Evolutionary conservation across 2,888 invertebrate genomes (phyloP), one percentile per base, ranked within the genome.

Genomic region (Diadegma fenestrale): DNA sequence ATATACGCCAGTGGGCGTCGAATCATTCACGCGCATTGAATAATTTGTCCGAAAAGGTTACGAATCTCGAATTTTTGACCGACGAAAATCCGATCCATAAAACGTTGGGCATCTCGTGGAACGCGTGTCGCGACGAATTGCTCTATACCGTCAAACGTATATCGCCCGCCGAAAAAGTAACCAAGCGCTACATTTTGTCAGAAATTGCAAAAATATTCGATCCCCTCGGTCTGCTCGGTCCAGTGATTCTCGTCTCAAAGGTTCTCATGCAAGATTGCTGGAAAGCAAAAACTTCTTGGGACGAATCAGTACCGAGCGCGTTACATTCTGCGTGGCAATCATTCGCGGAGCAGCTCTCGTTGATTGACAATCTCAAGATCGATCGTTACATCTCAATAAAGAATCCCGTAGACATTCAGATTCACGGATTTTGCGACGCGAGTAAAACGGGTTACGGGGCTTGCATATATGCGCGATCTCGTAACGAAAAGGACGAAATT

Each of bases 1-100:
- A 88, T 2, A 72, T 92, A 6, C 89, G 91, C 19, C 91, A 92
- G 73, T 89, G 87, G 88, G 76, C 87, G 1, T 87, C 88, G 0
- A 88, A 88, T 86, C 51, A 87, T 19, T 45, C 48, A 37, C 51
- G 64, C 12, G 79, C 81, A 10, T 61, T 86, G 4, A 82, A 85
- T 19, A 77, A 83, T 41, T 66, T 85, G 10, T 41, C 48, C 41
- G 79, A 80, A 30, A 80, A 73, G 64, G 72, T 48, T 14, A 17
- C 64, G 37, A 78, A 87, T 45, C 4, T 81, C 17, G 80, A 87
- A 14, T 73, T 68, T n/a, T 22, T 66, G n/a, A 76, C 80, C 12
- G 45, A 83, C 10, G 66, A 63, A n/a, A 80, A 80, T 41, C 82
- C 82, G 14, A 30, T 79, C 8, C 26, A 73, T 2, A 82, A 86